Base-by-base conservation (phyloP, 1,140 invertebrate genomes). In the Drosophila ercepeae region DNA sequence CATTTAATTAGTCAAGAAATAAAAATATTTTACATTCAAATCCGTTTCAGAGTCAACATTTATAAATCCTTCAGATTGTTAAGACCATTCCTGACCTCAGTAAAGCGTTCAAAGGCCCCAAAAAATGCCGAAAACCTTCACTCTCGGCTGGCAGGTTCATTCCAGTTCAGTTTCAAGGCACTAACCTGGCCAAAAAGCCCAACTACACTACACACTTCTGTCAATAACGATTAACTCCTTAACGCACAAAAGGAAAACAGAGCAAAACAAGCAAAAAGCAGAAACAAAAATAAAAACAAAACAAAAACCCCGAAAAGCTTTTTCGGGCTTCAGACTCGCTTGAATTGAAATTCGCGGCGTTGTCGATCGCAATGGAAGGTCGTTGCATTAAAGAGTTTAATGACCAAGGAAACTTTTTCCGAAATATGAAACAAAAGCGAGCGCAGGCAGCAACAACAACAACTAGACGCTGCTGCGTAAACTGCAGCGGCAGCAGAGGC, bases 381-480 rank as follows among this genome's bases (percentile, higher is more conserved):
- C 81, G 82, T 86, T 88, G 81, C 81, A 86, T 86, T 86, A 81
- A 86, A 86, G 81, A 86, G 82, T 86, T 86, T 86, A 86, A 88
- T 86, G 81, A 86, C 81, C 82, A 86, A 88, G 81, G 81, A 86
- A 86, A 88, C 82, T 79, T 83, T 86, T 88, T 68, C 82, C 81
- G 77, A 86, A 86, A 86, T 81, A 86, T 79, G 76, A 81, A 88
- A 86, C 81, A 86, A 86, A 76, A 86, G 76, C 81, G 64, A 52
- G 51, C 48, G 34, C 45, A 52, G 54, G 27, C 45, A 57, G 54
- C 70, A 77, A 75, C 75, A 61, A 75, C 75, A 61, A 61, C 68
- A 72, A 69, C 68, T 70, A 70, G 69, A 48, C 19, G 57, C 69
- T 69, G 70, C 75, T 54, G 65, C 36, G 74, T 73, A 72, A 78